Evolutionary conservation across 2,113 vertebrate species (phyloP), one percentile per base, ranked within the genome.

Genomic region (Rhinogobius similis): DNA sequence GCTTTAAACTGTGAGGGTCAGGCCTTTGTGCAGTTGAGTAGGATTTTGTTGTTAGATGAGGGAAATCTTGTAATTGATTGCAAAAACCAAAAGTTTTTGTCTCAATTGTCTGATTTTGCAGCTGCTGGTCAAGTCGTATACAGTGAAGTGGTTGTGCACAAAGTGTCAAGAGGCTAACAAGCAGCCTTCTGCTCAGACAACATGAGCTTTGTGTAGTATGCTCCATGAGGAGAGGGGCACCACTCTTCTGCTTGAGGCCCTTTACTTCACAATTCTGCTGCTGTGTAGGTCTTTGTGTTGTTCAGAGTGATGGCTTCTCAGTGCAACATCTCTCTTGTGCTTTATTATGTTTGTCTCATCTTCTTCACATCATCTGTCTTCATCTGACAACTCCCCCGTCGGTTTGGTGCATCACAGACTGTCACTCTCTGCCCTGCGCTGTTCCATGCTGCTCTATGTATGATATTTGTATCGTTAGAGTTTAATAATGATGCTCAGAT

Each of bases 401-500:
- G 78, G 79, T 70, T 70, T 20, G 4, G 56, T 29, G 75, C 64
- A 79, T 76, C 72, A 77, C 62, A 80, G 71, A 63, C 69, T 82
- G 80, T 79, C 77, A 56, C 73, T 39, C 71, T 79, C 70, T 81
- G 78, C 75, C 83, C 48, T 75, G 43, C 43, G 18, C 43, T 20
- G 16, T 8, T 7, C 43, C 4, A 6, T 20, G 43, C n/a, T 75
- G 77, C 73, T 50, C 73, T 77, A 75, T 79, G 88, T 85, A 80
- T 68, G 55, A 70, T 88, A 88, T 91, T 89, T 89, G 86, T 91
- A 89, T 85, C 74, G 58, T 86, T 85, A 83, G 78, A 82, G 87
- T 63, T 85, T 76, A 74, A 76, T 82, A 79, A 85, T 86, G 72
- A 86, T 82, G 81, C 76, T 76, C 68, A 32, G 61, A 7, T 48